A percentile compares a stretch with the other conserved stretches of the same genome.
These are phyloP conservation scores for Atlantisia rogersi DNA, from an alignment of 2,113 vertebrate genomes.

Conservation along the genomic window DNA sequence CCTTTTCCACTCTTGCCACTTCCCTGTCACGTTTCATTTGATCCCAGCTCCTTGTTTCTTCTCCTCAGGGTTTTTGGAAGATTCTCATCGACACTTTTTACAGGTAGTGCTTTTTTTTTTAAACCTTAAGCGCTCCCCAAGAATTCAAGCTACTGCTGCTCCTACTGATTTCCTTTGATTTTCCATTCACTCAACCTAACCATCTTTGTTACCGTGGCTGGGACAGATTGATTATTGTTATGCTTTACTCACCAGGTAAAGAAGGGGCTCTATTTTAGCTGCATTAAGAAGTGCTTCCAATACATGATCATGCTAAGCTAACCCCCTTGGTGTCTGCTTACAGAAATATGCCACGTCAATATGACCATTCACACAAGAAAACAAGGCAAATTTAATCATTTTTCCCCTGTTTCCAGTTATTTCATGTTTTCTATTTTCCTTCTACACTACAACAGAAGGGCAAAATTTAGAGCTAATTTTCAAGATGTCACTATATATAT, in stretches of 20 bases:
- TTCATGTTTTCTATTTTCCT: background rate
- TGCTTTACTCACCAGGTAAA: background rate
- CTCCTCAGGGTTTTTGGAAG: background rate
- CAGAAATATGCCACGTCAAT: background rate
- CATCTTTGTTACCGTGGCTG: rapidly evolving
- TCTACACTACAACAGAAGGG: rapidly evolving
- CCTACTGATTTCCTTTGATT: background rate
- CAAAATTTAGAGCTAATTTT: background rate
- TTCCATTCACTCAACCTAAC: background rate
- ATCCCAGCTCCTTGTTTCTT: background rate
- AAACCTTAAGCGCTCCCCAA: background rate
- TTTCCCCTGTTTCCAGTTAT: background rate
- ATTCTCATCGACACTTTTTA: background rate
- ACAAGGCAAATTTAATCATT: background rate
- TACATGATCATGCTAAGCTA: background rate
- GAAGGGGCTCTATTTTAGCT: background rate
- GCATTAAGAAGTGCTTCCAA: background rate
- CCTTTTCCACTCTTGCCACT: background rate
- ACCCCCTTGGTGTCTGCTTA: background rate
- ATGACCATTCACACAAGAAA: background rate
- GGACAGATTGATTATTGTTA: background rate
- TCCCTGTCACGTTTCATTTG: background rate
- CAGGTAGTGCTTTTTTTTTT: rapidly evolving
- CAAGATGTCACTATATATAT: background rate
- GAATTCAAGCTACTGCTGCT: background rate